phyloP scores from a whole-genome alignment of 1,140 invertebrate genomes.

The Rhopalosiphum maidis region DNA sequence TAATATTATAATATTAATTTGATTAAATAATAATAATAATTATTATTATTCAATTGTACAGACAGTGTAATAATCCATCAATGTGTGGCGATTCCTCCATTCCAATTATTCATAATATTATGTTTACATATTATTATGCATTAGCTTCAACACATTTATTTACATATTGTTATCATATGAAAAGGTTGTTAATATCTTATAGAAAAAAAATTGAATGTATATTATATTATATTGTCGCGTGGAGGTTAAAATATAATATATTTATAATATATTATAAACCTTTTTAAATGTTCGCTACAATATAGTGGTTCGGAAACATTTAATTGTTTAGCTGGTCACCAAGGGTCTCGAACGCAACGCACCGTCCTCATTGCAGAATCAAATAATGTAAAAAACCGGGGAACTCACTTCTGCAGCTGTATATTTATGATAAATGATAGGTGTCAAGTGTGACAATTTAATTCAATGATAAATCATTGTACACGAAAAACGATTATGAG shows the following conservation, averaged over 20 bases:
- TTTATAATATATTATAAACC: too few species aligned
- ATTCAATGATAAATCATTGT: constrained; percentile 7
- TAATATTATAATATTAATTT: too few species aligned
- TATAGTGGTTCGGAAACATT: not conserved
- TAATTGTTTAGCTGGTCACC: not conserved
- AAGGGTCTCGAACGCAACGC: not conserved
- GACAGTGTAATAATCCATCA: not conserved
- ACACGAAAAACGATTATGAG: not conserved
- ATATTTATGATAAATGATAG: constrained; percentile 7
- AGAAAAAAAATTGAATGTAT: too few species aligned
- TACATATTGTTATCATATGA: not conserved
- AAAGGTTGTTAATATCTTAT: not conserved
- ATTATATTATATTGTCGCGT: not conserved
- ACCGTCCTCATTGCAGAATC: not conserved
- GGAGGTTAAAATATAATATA: not conserved
- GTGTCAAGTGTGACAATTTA: constrained; percentile 2
- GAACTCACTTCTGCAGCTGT: not conserved
- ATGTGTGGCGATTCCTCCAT: not conserved
- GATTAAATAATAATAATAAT: too few species aligned
- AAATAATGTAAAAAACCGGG: not conserved
- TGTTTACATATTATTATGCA: too few species aligned
- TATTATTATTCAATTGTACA: too few species aligned
- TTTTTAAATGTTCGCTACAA: not conserved
- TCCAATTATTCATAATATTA: not conserved
- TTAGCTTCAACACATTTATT: not conserved